Conservation (phyloP, 1,140 invertebrate species). For the Drosophila miranda region DNA sequence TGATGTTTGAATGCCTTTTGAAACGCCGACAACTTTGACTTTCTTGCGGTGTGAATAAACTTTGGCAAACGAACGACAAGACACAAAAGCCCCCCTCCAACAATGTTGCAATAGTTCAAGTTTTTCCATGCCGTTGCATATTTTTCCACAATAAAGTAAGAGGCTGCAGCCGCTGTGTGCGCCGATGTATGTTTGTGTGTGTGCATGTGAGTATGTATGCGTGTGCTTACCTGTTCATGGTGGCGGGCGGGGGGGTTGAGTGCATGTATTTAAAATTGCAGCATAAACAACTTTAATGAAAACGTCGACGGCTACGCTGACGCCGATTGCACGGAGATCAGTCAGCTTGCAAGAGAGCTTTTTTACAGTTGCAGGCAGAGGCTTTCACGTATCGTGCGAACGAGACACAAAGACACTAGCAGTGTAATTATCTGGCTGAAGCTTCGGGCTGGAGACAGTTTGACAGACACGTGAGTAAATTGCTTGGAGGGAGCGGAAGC, state of each 20-base stretch:
- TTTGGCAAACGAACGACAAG: slow-evolving; percentile 48
- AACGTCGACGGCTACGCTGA: slow-evolving; percentile 43
- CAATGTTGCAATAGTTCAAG: slow-evolving; percentile 77
- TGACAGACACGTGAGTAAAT: slow-evolving; percentile 78
- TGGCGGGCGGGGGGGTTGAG: slow-evolving; percentile 35
- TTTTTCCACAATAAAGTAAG: slow-evolving; percentile 58
- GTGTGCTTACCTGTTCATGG: slow-evolving; percentile 77
- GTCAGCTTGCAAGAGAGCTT: slow-evolving; percentile 7
- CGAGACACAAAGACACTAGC: slow-evolving; percentile 30
- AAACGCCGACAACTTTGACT: slow-evolving; percentile 57
- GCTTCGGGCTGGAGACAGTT: slow-evolving; percentile 38
- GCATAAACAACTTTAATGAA: slow-evolving; percentile 79
- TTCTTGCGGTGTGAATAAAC: slow-evolving; percentile 73
- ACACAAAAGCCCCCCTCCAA: slow-evolving; percentile 45
- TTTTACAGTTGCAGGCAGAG: slow-evolving; percentile 54
- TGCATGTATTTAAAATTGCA: slow-evolving; percentile 70
- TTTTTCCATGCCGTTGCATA: slow-evolving; percentile 74
- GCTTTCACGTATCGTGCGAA: slow-evolving; percentile 25
- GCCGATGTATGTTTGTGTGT: slow-evolving; percentile 22
- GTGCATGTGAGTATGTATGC: slow-evolving; percentile 20
- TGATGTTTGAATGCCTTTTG: slow-evolving; percentile 36
- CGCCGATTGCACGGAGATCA: slow-evolving; percentile 29
- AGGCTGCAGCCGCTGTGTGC: slow-evolving; percentile 33
- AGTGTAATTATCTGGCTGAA: slow-evolving; percentile 64
- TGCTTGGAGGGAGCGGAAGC: slow-evolving; percentile 23